Evolutionary conservation across 2,888 invertebrate genomes (phyloP).

Genomic region (Margaritifera margaritifera): DNA sequence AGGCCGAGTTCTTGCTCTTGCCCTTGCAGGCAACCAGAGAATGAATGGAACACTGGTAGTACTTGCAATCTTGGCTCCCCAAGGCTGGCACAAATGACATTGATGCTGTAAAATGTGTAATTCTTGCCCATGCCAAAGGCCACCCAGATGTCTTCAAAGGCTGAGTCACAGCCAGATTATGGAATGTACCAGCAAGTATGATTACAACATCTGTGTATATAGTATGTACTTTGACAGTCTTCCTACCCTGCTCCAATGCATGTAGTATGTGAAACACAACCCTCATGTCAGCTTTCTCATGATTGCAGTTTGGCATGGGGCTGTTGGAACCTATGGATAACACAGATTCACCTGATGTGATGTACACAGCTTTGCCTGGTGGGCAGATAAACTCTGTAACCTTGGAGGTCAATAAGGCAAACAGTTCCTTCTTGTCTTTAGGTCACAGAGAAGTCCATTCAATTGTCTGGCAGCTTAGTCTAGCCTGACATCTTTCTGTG

Average conservation of each 20-base stretch:
- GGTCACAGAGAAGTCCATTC: background rate
- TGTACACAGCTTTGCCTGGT: background rate
- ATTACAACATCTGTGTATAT: background rate
- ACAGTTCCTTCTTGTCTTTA: too few species aligned
- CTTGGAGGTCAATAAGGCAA: background rate
- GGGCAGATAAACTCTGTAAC: background rate
- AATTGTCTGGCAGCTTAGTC: background rate
- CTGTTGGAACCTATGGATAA: background rate
- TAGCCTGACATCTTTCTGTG: background rate
- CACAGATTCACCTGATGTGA: background rate
- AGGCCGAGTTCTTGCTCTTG: background rate
- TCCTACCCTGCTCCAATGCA: background rate
- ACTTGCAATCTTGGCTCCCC: background rate
- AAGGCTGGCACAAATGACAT: slow-evolving; percentile 5
- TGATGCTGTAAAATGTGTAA: slow-evolving; percentile 7
- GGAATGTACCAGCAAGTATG: too few species aligned
- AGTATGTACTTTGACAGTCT: background rate
- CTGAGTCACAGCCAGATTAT: too few species aligned
- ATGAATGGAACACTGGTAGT: background rate
- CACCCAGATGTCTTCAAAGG: background rate
- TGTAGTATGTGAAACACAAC: too few species aligned
- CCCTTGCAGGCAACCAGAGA: background rate
- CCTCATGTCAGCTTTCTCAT: background rate
- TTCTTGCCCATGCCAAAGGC: slow-evolving; percentile 10
- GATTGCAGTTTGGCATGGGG: background rate